Base-by-base conservation (phyloP, 2,888 invertebrate species). In the Sacculina carcini region DNA sequence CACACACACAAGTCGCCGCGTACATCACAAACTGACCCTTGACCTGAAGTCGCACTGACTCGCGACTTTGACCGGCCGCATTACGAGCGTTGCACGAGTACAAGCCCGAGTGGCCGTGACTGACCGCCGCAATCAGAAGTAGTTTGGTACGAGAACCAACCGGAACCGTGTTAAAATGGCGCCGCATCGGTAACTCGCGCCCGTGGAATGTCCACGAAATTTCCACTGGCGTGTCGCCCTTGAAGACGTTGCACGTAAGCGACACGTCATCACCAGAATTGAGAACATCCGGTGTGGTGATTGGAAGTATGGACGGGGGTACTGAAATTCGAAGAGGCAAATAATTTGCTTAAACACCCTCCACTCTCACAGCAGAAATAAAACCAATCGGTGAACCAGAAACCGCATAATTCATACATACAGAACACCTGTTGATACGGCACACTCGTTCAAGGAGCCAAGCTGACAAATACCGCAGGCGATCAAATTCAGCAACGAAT, bases 31-130 rank as follows among this genome's bases (percentile, higher is more conserved):
- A 31, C 51, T 34, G 36, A 82, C 81, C 81, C 67, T 79, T 77
- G 60, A 82, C 77, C 68, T 74, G 71, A 62, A 83, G 68, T 59
- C 71, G 69, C 58, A 78, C 73, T 44, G 75, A 73, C 61, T 75
- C 74, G 65, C 73, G 75, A 58, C 74, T 71, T 58, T 69, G 70
- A 57, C 81, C 82, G 42, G 78, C 81, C 61, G 66, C 69, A 66
- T 82, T 82, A 58, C 69, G 71, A 23, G 79, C 82, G 51, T 74
- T 71, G 63, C 83, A 83, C 42, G 78, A 79, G 61, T 79, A 83
- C 62, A 75, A 71, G 53, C 81, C 81, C 57, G 76, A 75, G 63
- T 81, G 79, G 52, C 71, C 69, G 39, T 74, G 75, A 53, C 73
- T 73, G 44, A 79, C 72, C n/a, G 76, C 71, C 58, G 75, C 74